Percentiles rank a stretch among this genome's conserved stretches.
phyloP scores from a whole-genome alignment of 92 coral and sea anemone species.

The Paramuricea clavata region DNA sequence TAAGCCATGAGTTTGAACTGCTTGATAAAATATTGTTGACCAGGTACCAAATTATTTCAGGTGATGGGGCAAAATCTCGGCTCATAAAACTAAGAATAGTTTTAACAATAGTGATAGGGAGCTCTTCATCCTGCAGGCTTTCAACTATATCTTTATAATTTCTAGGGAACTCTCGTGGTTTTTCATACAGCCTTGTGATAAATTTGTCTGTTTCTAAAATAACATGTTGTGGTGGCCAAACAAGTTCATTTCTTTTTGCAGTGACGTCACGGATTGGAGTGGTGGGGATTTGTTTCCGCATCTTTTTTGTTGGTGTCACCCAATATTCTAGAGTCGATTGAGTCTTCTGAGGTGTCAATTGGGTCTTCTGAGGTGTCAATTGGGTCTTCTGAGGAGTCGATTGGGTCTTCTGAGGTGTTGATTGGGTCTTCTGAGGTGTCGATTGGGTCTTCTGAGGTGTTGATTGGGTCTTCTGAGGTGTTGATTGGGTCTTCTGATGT shows the following conservation, averaged over 20 bases:
- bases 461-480: not conserved
- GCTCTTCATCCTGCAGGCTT: constrained; percentile 27
- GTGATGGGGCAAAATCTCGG: constrained; percentile 2
- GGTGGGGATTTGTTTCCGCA: not conserved
- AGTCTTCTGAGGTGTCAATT: not conserved
- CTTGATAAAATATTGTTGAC: not conserved
- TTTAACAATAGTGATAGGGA: not conserved
- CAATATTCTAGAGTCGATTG: not conserved
- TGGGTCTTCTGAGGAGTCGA: not conserved
- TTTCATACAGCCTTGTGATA: constrained; percentile 6
- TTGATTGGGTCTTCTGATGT: not conserved
- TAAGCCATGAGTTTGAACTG: not conserved
- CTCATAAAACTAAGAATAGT: not conserved
- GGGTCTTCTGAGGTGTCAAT: not conserved
- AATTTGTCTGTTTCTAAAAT: not conserved
- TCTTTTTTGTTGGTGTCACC: constrained; percentile 1
- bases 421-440: not conserved
- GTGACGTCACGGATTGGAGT: not conserved
- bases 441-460: not conserved
- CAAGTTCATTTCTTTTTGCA: constrained; percentile 33
- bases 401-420: not conserved
- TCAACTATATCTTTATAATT: not conserved
- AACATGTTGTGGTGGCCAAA: constrained; percentile 39
- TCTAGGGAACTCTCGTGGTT: not conserved
- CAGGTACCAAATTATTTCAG: constrained; percentile 4